Percentiles rank a stretch among this genome's conserved stretches.
phyloP scores from a whole-genome alignment of 2,797 vertebrate species.

The Euphonia xanthogaster region DNA sequence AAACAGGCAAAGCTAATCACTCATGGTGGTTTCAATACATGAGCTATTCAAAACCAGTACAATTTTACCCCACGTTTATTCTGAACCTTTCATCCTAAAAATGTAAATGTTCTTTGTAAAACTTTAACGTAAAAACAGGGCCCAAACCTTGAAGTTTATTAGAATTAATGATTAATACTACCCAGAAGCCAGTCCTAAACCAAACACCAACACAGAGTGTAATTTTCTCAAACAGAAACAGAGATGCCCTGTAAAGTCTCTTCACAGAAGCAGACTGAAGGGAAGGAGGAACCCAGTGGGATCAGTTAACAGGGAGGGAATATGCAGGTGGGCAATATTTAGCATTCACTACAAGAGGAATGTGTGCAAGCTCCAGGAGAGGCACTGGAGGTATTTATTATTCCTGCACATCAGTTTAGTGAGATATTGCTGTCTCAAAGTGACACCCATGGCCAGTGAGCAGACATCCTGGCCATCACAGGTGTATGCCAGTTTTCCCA shows the following conservation, averaged over 20 bases:
- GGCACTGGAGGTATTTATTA: not conserved
- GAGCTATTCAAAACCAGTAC: not conserved
- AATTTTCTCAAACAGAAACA: not conserved
- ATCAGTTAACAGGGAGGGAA: not conserved
- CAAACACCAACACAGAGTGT: not conserved
- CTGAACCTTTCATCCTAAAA: not conserved
- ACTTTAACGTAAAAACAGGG: not conserved
- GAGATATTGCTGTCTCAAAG: not conserved
- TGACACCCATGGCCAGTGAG: fast-evolving
- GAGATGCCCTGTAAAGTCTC: not conserved
- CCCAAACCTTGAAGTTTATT: not conserved
- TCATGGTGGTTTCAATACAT: not conserved
- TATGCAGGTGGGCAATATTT: not conserved
- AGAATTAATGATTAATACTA: not conserved
- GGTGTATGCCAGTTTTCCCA: not conserved
- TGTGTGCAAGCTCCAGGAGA: not conserved
- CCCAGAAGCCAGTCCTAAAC: not conserved
- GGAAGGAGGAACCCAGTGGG: not conserved
- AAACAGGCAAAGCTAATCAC: not conserved
- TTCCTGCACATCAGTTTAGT: not conserved
- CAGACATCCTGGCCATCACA: not conserved
- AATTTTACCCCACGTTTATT: fast-evolving
- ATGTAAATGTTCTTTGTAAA: not conserved
- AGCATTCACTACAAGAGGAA: not conserved
- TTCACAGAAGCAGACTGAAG: not conserved